Base-by-base conservation (phyloP, 2,797 vertebrate species). In the Glyptemys insculpta region DNA sequence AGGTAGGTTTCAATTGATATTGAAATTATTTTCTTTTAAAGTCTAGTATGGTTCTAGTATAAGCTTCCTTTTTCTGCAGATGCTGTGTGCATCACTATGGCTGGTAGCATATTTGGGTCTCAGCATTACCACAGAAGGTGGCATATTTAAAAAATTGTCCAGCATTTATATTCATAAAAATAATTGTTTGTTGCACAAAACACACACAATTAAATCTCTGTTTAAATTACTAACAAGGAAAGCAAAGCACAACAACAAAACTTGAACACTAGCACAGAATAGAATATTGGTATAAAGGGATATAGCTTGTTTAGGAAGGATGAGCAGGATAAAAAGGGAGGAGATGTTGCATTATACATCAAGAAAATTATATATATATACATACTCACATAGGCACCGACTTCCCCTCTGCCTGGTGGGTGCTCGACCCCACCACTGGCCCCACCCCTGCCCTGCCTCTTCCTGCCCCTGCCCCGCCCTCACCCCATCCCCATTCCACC, bases 1-100 rank as follows among this genome's bases (percentile, higher is more conserved):
- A 90, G 15, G 2, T 74, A 88, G 79, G 34, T 89, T 94, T 27
- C 49, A 79, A 27, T 2, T 91, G 68, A 56, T 95, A 81, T 4
- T 96, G 56, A 90, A 94, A 88, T 56, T 49, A 16, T 54, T 93
- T 78, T 82, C 0, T 89, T 95, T 90, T 85, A 86, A 91, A 79
- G 81, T 3, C 54, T 93, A 83, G 7, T 12, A 86, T 90, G 11
- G 8, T 92, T 94, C 81, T 81, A 12, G 31, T 59, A 59, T 74
- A 79, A 92, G 80, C 27, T 68, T 16, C 50, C 31, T 6, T 7
- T 89, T 93, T 87, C 88, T 91, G 19, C 56, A 76, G 53, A 79
- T 88, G 4, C 8, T 53, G 41, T 86, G 87, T 83, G 12, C 29
- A 6, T 79, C 94, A 34, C 8, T 86, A 29, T 78, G 54, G 29